A percentile compares a stretch with the other conserved stretches of the same genome.
phyloP scores from a whole-genome alignment of 1,140 invertebrate species.

The Halesus radiatus region DNA sequence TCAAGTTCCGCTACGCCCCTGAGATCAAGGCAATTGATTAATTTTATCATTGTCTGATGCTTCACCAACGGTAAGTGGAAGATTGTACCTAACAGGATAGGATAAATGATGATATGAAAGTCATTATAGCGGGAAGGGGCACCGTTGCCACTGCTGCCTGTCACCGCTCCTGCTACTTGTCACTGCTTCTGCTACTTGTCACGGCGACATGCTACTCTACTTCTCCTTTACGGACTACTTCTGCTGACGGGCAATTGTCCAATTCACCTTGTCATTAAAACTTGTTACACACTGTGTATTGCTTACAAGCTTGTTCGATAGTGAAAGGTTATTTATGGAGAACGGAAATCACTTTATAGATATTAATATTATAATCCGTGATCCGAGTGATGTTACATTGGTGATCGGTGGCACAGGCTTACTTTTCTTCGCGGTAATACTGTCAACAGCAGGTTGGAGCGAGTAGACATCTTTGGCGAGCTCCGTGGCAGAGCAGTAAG shows the following conservation, averaged over 20 bases:
- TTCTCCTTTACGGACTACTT: neutral
- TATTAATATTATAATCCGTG: no score
- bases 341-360: neutral
- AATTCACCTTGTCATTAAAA: slow-evolving; percentile 23
- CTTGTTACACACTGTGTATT: slow-evolving; percentile 8
- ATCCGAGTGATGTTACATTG: no score
- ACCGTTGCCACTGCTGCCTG: neutral
- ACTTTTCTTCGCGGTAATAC: no score
- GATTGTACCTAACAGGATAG: slow-evolving; percentile 19
- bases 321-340: neutral
- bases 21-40: slow-evolving; percentile 4
- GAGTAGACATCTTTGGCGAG: no score
- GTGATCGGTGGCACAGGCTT: no score
- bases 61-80: slow-evolving; percentile 1
- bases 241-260: slow-evolving; percentile 17
- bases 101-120: slow-evolving; percentile 2
- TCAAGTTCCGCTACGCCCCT: neutral
- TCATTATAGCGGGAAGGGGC: neutral
- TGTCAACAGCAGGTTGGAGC: no score
- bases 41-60: slow-evolving; percentile 10
- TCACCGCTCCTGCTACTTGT: neutral
- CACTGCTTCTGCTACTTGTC: neutral
- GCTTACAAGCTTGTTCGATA: neutral
- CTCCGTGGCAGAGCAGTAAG: no score
- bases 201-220: neutral